Conservation (phyloP, 2,888 invertebrate genomes). For the Acanthosoma haemorrhoidale region DNA sequence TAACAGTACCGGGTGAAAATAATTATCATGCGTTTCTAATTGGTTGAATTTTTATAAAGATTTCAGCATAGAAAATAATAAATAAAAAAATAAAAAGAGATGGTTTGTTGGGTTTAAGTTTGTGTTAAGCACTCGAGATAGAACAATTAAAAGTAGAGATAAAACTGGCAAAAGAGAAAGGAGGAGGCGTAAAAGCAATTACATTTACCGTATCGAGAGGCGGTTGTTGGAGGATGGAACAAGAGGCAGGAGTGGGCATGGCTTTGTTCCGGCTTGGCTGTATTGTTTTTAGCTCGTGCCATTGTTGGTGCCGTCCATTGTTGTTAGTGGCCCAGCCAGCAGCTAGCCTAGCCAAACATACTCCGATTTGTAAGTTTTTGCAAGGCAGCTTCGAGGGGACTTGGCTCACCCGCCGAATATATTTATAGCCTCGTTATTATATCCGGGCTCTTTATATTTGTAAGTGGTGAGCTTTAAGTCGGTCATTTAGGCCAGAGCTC, state of each 20-base stretch:
- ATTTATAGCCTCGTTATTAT: neutral
- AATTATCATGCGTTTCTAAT: too few relatives aligned
- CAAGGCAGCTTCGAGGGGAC: neutral
- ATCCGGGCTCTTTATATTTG: too few relatives aligned
- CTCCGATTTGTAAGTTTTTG: conserved; percentile 16
- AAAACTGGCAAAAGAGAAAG: conserved; percentile 8
- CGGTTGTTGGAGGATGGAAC: neutral
- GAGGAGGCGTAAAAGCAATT: conserved; percentile 3
- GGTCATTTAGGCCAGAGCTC: too few relatives aligned
- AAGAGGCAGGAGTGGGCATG: neutral
- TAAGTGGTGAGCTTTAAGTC: too few relatives aligned
- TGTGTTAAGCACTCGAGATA: neutral
- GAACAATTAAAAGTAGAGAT: conserved; percentile 23
- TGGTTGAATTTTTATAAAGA: too few relatives aligned
- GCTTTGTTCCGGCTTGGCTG: neutral
- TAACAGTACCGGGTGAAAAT: too few relatives aligned
- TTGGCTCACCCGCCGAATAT: neutral
- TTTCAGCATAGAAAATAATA: too few relatives aligned
- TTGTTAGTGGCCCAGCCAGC: neutral
- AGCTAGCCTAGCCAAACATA: conserved; percentile 11
- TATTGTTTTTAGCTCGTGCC: conserved; percentile 16
- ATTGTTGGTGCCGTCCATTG: conserved; percentile 7
- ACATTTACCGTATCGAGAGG: conserved; percentile 24
- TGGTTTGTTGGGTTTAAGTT: too few relatives aligned
- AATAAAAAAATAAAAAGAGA: too few relatives aligned